Evolutionary conservation across 1,140 invertebrate species (phyloP).

Genomic region (Chelonus insularis): DNA sequence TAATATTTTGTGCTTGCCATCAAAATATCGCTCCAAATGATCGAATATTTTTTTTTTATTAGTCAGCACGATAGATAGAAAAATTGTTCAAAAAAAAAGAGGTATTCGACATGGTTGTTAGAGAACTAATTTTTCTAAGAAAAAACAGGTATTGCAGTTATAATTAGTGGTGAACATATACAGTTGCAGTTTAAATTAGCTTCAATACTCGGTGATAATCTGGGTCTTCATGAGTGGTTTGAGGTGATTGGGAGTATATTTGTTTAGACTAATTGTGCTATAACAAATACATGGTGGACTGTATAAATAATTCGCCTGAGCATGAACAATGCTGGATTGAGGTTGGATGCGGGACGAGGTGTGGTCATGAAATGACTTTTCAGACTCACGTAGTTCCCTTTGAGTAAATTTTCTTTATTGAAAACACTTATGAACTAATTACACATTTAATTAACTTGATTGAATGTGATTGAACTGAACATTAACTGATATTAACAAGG

Average conservation of each 20-base stretch:
- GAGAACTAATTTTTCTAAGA: slow-evolving; percentile 11
- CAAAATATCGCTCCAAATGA: slow-evolving; percentile 7
- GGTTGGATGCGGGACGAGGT: too few species aligned
- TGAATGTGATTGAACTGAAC: too few species aligned
- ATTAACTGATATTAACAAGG: too few species aligned
- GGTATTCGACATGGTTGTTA: not conserved
- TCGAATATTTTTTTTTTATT: slow-evolving; percentile 17
- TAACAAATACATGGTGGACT: too few species aligned
- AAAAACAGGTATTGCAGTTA: slow-evolving; percentile 14
- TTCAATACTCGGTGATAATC: slow-evolving; percentile 22
- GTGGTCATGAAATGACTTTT: too few species aligned
- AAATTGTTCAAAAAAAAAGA: not conserved
- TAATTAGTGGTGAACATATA: not conserved
- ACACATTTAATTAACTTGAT: too few species aligned
- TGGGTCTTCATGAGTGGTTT: slow-evolving; percentile 1
- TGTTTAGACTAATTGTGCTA: too few species aligned
- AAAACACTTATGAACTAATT: too few species aligned
- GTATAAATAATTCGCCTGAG: too few species aligned
- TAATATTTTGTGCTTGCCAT: slow-evolving; percentile 6
- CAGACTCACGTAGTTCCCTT: too few species aligned
- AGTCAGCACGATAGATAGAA: slow-evolving; percentile 11
- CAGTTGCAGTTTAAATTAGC: slow-evolving; percentile 16
- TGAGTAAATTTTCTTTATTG: too few species aligned
- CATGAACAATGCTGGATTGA: too few species aligned
- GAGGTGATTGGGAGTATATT: slow-evolving; percentile 2